Base-by-base conservation (phyloP, 2,113 vertebrate genomes). In the Mohoua ochrocephala region DNA sequence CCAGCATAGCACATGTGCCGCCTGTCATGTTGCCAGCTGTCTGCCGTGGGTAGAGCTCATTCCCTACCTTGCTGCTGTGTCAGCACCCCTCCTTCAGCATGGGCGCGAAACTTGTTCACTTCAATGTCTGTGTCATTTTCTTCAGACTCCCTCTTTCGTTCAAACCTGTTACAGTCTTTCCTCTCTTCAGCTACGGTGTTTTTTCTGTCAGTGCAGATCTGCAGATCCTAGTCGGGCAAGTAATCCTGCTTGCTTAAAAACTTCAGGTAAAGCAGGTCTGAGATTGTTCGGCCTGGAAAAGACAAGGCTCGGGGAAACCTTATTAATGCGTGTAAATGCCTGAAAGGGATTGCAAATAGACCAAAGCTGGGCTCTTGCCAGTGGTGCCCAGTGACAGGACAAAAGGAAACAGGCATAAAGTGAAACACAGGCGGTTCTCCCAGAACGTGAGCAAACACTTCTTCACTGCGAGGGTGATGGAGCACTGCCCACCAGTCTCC, bases 91-190 rank as follows among this genome's bases (percentile, higher is more conserved):
- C 8, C 30, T 26, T 37, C 53, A 33, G 37, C 31, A 2, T 1
- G 1, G 2, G 9, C 2, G 2, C 3, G 57, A 24, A 20, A 17
- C 10, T 26, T 9, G 12, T 6, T 30, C 3, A 1, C 9, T 24
- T 13, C 3, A 1, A 10, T 15, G 27, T 3, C 21, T 0, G 0
- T 21, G 2, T 4, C 12, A 0, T 18, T 56, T 15, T 11, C n/a
- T 60, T 30, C 3, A 22, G 26, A 13, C 33, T 54, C 27, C 21
- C 7, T 41, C 4, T 0, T 30, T 49, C 20, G 5, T 35, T 71
- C 16, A 52, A 14, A 19, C 7, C 19, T 60, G 7, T 27, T 42
- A 2, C 3, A 10, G 33, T 5, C 13, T 33, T 30, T 15, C 7
- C 7, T 21, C 0, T 22, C 7, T 67, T 42, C 42, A 39, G 2